phyloP scores from a whole-genome alignment of 2,888 invertebrate species.

The Scaptomyza polygonia region DNA sequence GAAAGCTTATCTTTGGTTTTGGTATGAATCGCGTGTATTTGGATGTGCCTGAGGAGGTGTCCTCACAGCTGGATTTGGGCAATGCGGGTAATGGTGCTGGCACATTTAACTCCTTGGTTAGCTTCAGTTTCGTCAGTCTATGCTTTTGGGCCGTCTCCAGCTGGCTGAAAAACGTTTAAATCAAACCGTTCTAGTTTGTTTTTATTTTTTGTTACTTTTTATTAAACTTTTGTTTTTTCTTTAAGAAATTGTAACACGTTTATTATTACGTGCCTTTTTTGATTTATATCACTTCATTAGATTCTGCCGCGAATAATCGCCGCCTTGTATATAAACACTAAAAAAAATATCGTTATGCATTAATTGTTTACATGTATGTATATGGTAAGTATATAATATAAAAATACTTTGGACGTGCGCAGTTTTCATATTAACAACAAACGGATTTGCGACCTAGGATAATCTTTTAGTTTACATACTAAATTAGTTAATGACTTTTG shows the following conservation, averaged over 20 bases:
- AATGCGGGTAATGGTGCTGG: constrained; percentile 38
- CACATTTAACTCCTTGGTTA: constrained; percentile 61
- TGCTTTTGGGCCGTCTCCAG: constrained; percentile 72
- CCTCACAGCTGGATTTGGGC: constrained; percentile 84
- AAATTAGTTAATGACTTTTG: constrained; percentile 73
- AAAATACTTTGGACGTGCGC: constrained; percentile 76
- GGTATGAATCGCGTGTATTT: constrained; percentile 90
- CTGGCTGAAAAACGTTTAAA: constrained; percentile 54
- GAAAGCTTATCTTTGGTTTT: constrained; percentile 88
- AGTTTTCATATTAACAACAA: constrained; percentile 41
- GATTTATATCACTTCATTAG: constrained; percentile 69
- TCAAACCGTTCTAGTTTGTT: background rate
- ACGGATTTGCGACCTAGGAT: constrained; percentile 36
- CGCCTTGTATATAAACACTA: constrained; percentile 38
- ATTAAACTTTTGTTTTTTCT: constrained; percentile 34
- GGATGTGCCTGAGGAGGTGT: constrained; percentile 89
- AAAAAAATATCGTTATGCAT: constrained; percentile 40
- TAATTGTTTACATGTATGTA: constrained; percentile 33
- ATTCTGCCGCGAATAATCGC: too few species aligned
- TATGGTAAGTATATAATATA: constrained; percentile 52
- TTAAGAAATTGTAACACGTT: constrained; percentile 22
- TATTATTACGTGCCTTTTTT: constrained; percentile 21
- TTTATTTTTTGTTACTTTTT: constrained; percentile 8
- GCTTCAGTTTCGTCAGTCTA: constrained; percentile 71
- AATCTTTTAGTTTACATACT: constrained; percentile 40